Evolutionary conservation across 2,888 invertebrate species (phyloP), one percentile per base, ranked within the genome.

Genomic region (Lutraria lutraria): DNA sequence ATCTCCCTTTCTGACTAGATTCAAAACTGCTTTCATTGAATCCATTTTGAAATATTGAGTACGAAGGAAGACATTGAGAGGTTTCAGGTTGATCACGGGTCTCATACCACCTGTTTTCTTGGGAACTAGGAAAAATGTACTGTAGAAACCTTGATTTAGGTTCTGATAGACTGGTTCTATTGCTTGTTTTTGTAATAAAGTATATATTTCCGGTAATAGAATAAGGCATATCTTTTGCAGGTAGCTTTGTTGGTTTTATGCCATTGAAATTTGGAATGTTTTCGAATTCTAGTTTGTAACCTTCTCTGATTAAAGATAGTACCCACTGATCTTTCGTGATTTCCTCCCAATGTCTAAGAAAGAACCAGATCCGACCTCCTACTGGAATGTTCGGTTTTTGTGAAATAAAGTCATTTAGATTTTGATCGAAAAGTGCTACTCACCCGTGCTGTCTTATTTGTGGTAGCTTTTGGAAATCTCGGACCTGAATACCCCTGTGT

Each of bases 81-180:
- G 88, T 89, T 60, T 90, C n/a, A 88, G 83, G 76, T 88, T 88
- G 81, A 88, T 88, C 3, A 88, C 87, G 16, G 87, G 80, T 63
- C 86, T 81, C 56, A 87, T 60, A 31, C 83, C 80, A 15, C 83
- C 88, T n/a, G 60, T 83, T 60, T 86, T 84, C n/a, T 86, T 88
- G 34, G 88, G 84, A 3, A 86, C 76, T 21, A 88, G 86, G 56
- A 91, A 87, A 6, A 89, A 85, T 52, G 92, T 87, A 81, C 90
- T 90, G 91, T 92, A 92, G 63, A 91, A 92, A 89, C 92, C 90
- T 85, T 88, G 84, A 31, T 79, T n/a, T n/a, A n/a, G n/a, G n/a
- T n/a, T n/a, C n/a, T n/a, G n/a, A n/a, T n/a, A n/a, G n/a, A n/a
- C n/a, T n/a, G n/a, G n/a, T n/a, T n/a, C n/a, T n/a, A n/a, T n/a